Base-by-base conservation (phyloP, 2,888 invertebrate genomes). In the Drosophila fulvimacula region DNA sequence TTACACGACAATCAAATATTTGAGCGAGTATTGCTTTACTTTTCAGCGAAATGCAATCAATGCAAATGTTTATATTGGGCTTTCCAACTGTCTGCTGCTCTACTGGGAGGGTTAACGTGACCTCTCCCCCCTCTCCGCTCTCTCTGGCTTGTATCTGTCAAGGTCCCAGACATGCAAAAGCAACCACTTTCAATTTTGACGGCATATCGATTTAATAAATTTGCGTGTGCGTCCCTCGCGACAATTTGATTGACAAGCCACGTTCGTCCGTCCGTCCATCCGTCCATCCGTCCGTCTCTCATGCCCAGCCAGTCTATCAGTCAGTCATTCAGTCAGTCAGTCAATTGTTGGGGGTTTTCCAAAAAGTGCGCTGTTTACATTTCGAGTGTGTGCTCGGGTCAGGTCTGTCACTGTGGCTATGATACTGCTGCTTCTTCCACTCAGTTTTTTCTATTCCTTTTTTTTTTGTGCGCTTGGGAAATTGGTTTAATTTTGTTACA, bases 181-280 rank as follows among this genome's bases (percentile, higher is more conserved):
- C 77, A 72, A 74, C 79, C 90, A 85, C 90, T 85, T 85, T 85
- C 85, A 69, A 88, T 85, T 85, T 89, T 89, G 85, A 82, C 76
- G 83, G 72, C 81, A 85, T 85, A 85, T 85, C 85, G 90, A 85
- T 89, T 85, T 85, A 85, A 85, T 85, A 85, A 89, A 89, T 89
- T 89, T 87, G 72, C 87, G 84, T 89, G 81, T 82, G 74, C 62
- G 69, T 62, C 81, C 84, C 71, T 62, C 81, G 83, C 89, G 89
- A 83, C 83, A 83, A 87, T 81, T 89, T 83, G 83, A 83, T 88
- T 83, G 83, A 83, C 89, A 82, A 67, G 58, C 59, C 60, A 69
- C 48, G 75, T 79, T 56, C 49, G 32, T 49, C 30, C 49, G 30
- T 17, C 30, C 5, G 17, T 6, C 46, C 21, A 15, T 7, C 15